Evolutionary conservation across 2,797 vertebrate genomes (phyloP), one percentile per base, ranked within the genome.

Genomic region (Macropodus opercularis): DNA sequence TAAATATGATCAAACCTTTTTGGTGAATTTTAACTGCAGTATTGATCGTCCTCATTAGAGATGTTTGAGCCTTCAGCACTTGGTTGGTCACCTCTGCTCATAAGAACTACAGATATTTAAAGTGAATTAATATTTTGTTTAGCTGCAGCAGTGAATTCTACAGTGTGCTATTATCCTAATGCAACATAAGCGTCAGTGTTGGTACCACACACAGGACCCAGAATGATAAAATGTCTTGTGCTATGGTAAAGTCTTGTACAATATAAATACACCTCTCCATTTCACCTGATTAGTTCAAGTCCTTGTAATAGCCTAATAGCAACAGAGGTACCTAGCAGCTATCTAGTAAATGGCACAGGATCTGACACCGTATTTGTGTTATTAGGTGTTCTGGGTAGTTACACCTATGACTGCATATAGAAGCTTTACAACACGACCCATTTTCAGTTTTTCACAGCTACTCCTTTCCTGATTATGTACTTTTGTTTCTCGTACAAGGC

Each of bases 51-150:
- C 34, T 52, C 42, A 31, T 62, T 60, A 65, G 23, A 44, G 56
- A 69, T 52, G 35, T 68, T 46, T 49, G 64, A 65, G 63, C 54
- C 65, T 77, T 31, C 48, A 26, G 5, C 62, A 58, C 58, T 51
- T 44, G 0, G 65, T 72, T 75, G 50, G 87, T 77, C 78, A 69
- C 81, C 83, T 88, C 81, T 89, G 85, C 82, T 64, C 66, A 54
- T 50, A 7, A 29, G 13, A 19, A 22, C 11, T 13, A 24, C 43
- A 47, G 48, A 15, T 31, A 27, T 18, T 6, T 49, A 54, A 21
- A 8, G n/a, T n/a, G n/a, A n/a, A n/a, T n/a, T n/a, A 27, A 13
- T 0, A 6, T 4, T n/a, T 24, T 31, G 10, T 10, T 40, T 26
- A 11, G 14, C 32, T 35, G n/a, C 34, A 39, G 3, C 8, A 36